Base-by-base conservation (phyloP, 2,888 invertebrate genomes). In the Galeruca laticollis region DNA sequence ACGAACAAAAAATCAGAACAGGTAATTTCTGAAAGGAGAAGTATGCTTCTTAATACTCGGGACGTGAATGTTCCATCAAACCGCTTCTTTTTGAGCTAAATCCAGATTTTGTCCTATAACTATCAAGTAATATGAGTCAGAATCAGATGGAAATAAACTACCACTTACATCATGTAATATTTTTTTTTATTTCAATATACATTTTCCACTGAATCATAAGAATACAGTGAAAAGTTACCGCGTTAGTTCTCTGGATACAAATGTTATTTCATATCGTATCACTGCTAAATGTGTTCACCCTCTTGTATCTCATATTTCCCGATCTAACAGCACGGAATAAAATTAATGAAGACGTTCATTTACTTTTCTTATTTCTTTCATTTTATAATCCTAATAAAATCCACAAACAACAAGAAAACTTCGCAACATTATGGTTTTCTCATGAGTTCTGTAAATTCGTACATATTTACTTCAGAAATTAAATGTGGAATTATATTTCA, bases 381-480 rank as follows among this genome's bases (percentile, higher is more conserved):
- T n/a, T 40, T 40, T 40, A 40, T 40, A 40, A 40, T 13, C 13
- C 40, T 40, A 40, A n/a, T 40, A 40, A 40, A 40, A 40, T 40
- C 5, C n/a, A n/a, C n/a, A 40, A 40, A 40, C 13, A 37, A 37
- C 40, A 40, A 40, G 40, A 40, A 40, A 40, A 40, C 40, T 40
- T 37, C 1, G 0, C 37, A 10, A 11, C 37, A 37, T 37, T 3
- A 37, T 4, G n/a, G 4, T 40, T 13, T 40, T 40, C 5, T 40
- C 40, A 4, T 0, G 6, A 40, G n/a, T 40, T 40, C 13, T 40
- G 40, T 13, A 40, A n/a, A 40, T 40, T 40, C 13, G 3, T 40
- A n/a, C 5, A 40, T 40, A 40, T 40, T 40, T 37, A 37, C 11
- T 11, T 37, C 13, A n/a, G 2, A n/a, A 11, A 11, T 40, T n/a